Percentiles rank a stretch among this genome's conserved stretches.
phyloP scores from a whole-genome alignment of 2,797 vertebrate species.

The Myotis vivesi region DNA sequence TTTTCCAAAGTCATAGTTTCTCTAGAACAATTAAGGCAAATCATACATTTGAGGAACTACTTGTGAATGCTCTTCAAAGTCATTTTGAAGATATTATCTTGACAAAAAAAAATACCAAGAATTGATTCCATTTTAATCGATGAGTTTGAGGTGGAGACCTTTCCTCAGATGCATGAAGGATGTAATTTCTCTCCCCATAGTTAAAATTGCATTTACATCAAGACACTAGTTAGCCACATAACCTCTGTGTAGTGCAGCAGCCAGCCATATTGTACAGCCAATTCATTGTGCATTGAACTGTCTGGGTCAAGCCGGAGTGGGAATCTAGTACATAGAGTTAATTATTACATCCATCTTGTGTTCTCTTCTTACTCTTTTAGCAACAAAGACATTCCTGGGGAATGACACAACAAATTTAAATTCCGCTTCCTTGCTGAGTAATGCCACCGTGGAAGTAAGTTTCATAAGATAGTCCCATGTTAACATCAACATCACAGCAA shows the following conservation, averaged over 20 bases:
- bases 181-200: not conserved
- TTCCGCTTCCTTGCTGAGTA: slow-evolving; percentile 10
- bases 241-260: not conserved
- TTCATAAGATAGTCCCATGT: not conserved
- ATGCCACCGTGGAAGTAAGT: not conserved
- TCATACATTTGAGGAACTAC: not conserved
- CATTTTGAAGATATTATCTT: not conserved
- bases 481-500: not conserved
- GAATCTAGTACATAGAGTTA: not conserved
- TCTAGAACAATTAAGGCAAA: not conserved
- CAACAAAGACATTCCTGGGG: slow-evolving; percentile 16
- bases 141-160: not conserved
- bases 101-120: not conserved
- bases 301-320: not conserved
- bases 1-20: not conserved
- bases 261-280: not conserved
- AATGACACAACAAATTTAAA: slow-evolving; percentile 38
- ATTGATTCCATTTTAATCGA: not conserved
- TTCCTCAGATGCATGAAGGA: not conserved
- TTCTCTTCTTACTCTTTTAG: slow-evolving; percentile 24
- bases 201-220: not conserved
- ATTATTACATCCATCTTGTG: not conserved
- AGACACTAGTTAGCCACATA: not conserved
- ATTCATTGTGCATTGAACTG: not conserved
- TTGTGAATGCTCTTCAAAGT: not conserved